Base-by-base conservation (phyloP, 1,140 invertebrate species). In the Nymphalis io region DNA sequence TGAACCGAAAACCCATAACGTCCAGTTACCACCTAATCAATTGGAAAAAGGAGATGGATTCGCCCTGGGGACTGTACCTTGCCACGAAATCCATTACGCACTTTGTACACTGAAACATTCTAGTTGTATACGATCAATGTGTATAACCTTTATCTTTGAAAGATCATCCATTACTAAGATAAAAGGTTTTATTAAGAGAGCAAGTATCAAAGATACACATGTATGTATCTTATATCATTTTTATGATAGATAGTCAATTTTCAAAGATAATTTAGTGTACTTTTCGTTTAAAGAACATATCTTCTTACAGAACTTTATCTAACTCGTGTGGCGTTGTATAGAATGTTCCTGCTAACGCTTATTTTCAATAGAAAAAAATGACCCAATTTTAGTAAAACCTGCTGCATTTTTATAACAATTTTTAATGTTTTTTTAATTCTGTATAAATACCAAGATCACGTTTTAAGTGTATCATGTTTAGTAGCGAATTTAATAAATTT, bases 151-250 rank as follows among this genome's bases (percentile, higher is more conserved):
- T 80, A 78, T 84, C 79, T 82, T 82, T 79, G 79, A 81, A 76
- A 84, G 79, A 84, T 84, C 80, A 83, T 87, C 83, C 80, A 84
- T 87, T 87, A 87, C 73, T 27, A 61, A 78, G 73, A 73, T 85
- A 81, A 87, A 87, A 87, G 80, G 80, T 81, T 83, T 57, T 61
- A 61, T 71, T 65, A 61, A 42, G 46, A 60, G 18, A 21, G 60
- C 33, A 42, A 48, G n/a, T 62, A 38, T 62, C 27, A 57, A 38
- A 58, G 33, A 23, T 58, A 58, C 16, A 23, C 11, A 38, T 51
- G 20, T 39, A 38, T 38, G 3, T 38, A 63, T 21, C 13, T 53
- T 12, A 51, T 38, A 51, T 63, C 3, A 27, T 16, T 27, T 55
- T 13, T 15, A 55, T n/a, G 51, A 55, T 27, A 8, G 51, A 27